Evolutionary conservation across 2,888 invertebrate genomes (phyloP).

Genomic region (Polyploca ridens): DNA sequence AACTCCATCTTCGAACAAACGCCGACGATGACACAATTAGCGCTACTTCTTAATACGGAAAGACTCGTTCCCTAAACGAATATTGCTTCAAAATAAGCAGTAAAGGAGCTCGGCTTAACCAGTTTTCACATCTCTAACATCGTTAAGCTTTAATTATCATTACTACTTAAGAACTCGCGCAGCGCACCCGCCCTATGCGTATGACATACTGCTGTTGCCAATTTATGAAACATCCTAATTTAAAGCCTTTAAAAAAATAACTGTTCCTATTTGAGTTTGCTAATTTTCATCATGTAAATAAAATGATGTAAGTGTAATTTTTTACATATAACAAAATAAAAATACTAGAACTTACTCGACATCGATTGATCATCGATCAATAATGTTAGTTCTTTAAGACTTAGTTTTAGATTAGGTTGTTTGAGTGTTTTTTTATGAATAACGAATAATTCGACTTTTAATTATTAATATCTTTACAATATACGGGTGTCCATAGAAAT

Average conservation of each 20-base stretch:
- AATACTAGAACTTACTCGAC: background rate
- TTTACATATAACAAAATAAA: background rate
- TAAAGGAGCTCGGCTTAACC: conserved; percentile 69
- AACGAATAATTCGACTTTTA: too few species aligned
- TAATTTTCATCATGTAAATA: background rate
- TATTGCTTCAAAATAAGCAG: conserved; percentile 75
- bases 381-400: background rate
- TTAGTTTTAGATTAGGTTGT: background rate
- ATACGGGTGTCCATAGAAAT: too few species aligned
- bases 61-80: conserved; percentile 65
- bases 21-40: conserved; percentile 56
- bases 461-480: background rate
- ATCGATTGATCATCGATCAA: background rate
- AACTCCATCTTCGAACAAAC: conserved; percentile 40
- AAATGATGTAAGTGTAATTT: background rate
- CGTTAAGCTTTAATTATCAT: conserved; percentile 77
- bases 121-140: conserved; percentile 74
- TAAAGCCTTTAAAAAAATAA: background rate
- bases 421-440: too few species aligned
- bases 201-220: conserved; percentile 42
- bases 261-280: background rate
- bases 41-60: conserved; percentile 69
- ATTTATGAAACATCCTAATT: conserved; percentile 15
- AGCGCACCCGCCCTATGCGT: conserved; percentile 30
- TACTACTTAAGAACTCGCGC: conserved; percentile 63